Base-by-base conservation (phyloP, 2,113 vertebrate species). In the Tinamus guttatus region DNA sequence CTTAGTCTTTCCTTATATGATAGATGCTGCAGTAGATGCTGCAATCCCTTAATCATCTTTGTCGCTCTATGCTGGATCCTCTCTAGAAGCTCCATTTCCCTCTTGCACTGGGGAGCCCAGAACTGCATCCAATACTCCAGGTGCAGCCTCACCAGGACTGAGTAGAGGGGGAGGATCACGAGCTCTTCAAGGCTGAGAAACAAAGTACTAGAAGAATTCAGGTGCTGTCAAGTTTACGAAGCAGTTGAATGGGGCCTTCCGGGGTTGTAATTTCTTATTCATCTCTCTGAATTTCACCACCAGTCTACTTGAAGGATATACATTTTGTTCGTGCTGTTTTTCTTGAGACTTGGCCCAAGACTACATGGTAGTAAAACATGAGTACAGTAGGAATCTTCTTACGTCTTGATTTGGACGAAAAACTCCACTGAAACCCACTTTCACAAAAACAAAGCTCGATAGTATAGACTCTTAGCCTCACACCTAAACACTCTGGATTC, bases 381-480 rank as follows among this genome's bases (percentile, higher is more conserved):
- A 84, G n/a, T 70, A 74, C 56, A n/a, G 7, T 19, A 71, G 19
- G 41, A 41, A 83, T 91, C 68, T 85, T 92, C 64, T 76, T 62
- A 83, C 64, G 49, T 65, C 59, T 89, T 63, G 82, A 79, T 58
- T 9, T 16, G 34, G 32, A 51, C 11, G 52, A 74, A 81, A 81
- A 84, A 47, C 41, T 11, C 13, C 49, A 49, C 2, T 81, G 47
- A 71, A 91, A 14, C 8, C 17, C 60, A 27, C 85, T 89, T 89
- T 68, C 65, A 87, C 64, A 86, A 94, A 89, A 95, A 80, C 67
- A 78, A 94, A 74, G 51, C 68, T 90, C 30, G 74, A 47, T 5
- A 78, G 82, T 62, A 84, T 51, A 41, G 71, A 67, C 25, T 88
- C 93, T 75, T 68, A 91, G 80, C 7, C 34, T 85, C 51, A 22